phyloP scores from a whole-genome alignment of 2,888 invertebrate species.

The Caenorhabditis sulstoni region DNA sequence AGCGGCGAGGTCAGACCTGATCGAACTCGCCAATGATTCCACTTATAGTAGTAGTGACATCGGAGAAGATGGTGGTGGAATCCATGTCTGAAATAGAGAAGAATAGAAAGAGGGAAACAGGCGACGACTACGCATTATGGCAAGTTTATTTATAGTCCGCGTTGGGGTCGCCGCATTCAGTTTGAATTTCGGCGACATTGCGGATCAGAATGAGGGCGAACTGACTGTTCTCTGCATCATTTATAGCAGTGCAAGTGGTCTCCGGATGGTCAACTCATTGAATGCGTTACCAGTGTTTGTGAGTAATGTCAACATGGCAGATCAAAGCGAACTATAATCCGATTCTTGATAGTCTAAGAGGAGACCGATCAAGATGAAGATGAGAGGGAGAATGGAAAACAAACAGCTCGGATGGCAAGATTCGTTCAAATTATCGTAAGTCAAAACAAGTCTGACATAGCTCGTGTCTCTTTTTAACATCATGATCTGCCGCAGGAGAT shows the following conservation, averaged over 20 bases:
- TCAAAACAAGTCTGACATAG: neutral
- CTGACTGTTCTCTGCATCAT: conserved; percentile 43
- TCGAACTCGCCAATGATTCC: conserved; percentile 31
- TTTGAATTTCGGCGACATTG: conserved; percentile 19
- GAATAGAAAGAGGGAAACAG: neutral
- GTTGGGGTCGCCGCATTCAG: conserved; percentile 5
- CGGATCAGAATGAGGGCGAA: conserved; percentile 13
- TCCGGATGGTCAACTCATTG: conserved; percentile 43
- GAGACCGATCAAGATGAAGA: conserved; percentile 15
- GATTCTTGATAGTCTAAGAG: conserved; percentile 43
- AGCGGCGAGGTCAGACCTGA: conserved; percentile 22
- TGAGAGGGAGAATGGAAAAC: neutral
- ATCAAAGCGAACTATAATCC: conserved; percentile 22
- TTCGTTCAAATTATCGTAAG: too few species aligned
- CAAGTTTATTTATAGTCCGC: conserved; percentile 1
- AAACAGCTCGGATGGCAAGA: neutral
- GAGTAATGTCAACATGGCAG: conserved; percentile 23
- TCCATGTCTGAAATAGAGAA: conserved; percentile 37
- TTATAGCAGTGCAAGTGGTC: conserved; percentile 29
- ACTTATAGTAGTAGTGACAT: conserved; percentile 27
- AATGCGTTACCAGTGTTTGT: conserved; percentile 26
- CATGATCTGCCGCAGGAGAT: conserved; percentile 8
- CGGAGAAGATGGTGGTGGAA: conserved; percentile 31
- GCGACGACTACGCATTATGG: too few species aligned
- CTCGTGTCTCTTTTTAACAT: conserved; percentile 4